Evolutionary conservation across 1,140 invertebrate species (phyloP).

Genomic region (Drosophila sechellia): DNA sequence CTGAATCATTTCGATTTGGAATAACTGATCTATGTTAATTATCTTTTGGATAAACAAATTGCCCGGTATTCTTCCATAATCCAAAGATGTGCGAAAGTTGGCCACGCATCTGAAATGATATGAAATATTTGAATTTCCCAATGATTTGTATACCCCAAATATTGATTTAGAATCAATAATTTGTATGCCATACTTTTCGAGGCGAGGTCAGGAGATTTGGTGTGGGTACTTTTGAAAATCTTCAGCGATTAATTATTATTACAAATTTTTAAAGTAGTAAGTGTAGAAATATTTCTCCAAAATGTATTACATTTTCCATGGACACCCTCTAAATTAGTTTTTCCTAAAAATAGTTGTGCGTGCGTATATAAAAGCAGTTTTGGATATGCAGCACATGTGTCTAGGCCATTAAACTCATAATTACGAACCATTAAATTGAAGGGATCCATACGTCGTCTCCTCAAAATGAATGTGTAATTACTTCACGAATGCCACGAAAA

Average conservation of each 20-base stretch:
- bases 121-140: slow-evolving; percentile 33
- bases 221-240: not conserved
- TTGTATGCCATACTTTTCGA: slow-evolving; percentile 29
- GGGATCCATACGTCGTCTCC: not conserved
- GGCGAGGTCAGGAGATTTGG: slow-evolving; percentile 27
- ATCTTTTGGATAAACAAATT: slow-evolving; percentile 22
- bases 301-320: not conserved
- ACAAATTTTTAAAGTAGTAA: not conserved
- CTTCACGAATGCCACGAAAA: not conserved
- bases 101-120: slow-evolving; percentile 46
- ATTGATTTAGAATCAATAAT: slow-evolving; percentile 40
- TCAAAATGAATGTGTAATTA: not conserved
- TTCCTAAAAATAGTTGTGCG: slow-evolving; percentile 38
- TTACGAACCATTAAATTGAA: slow-evolving; percentile 15
- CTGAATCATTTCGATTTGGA: slow-evolving; percentile 11
- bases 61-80: slow-evolving; percentile 1
- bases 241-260: not conserved
- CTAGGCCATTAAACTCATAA: slow-evolving; percentile 23
- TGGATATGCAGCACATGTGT: slow-evolving; percentile 14
- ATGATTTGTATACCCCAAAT: slow-evolving; percentile 50
- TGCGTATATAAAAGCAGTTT: slow-evolving; percentile 14
- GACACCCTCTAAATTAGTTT: not conserved
- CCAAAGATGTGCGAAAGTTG: slow-evolving; percentile 51
- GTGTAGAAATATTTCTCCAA: not conserved
- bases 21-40: slow-evolving; percentile 10